Conservation (phyloP, 2,797 vertebrate genomes). For the Pseudochirops cupreus region DNA sequence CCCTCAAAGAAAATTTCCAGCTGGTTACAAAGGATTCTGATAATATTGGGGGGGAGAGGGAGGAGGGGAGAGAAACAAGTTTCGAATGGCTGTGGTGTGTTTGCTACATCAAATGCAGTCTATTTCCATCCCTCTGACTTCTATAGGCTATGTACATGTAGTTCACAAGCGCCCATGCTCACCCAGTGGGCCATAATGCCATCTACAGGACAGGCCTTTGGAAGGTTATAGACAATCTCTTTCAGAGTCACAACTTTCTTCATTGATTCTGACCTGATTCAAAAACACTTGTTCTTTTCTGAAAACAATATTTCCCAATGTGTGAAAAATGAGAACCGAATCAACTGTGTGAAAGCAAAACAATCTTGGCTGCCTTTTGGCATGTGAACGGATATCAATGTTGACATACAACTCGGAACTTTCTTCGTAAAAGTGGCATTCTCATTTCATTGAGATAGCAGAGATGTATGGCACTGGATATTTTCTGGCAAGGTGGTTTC, state of each 20-base stretch:
- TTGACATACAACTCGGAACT: slow-evolving; percentile 46
- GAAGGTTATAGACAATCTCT: slow-evolving; percentile 69
- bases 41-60: fast-evolving
- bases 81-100: background rate
- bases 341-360: slow-evolving; percentile 47
- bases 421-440: slow-evolving; percentile 46
- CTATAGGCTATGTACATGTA: background rate
- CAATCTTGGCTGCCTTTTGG: background rate
- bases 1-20: slow-evolving; percentile 48
- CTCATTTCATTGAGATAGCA: background rate
- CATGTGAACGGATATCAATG: slow-evolving; percentile 56
- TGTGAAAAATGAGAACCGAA: slow-evolving; percentile 67
- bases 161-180: background rate
- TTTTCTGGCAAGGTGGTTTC: background rate
- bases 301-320: slow-evolving; percentile 51
- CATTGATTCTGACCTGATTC: slow-evolving; percentile 36
- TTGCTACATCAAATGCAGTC: background rate
- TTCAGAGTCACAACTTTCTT: slow-evolving; percentile 59
- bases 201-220: slow-evolving; percentile 38
- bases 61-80: too few relatives aligned
- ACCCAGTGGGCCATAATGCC: background rate
- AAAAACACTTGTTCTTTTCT: slow-evolving; percentile 63
- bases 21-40: slow-evolving; percentile 37
- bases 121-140: background rate
- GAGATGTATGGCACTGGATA: background rate